A percentile compares a stretch with the other conserved stretches of the same genome.
Evolutionary conservation across 2,888 invertebrate genomes (phyloP).

Genomic region (Diarsia mendica): DNA sequence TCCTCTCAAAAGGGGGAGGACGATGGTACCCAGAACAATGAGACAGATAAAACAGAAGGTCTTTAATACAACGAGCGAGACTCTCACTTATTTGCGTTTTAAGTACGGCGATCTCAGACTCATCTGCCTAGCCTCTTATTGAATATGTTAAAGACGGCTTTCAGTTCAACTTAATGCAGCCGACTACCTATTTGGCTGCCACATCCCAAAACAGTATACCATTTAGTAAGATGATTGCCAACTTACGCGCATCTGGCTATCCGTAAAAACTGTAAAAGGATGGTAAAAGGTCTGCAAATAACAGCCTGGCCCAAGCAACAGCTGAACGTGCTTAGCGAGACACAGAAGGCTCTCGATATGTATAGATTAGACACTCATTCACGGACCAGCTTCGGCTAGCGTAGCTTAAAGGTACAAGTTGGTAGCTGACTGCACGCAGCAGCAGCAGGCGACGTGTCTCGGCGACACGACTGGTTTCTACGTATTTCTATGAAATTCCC

Average conservation of each 20-base stretch:
- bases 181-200: neutral
- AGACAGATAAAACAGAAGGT: constrained; percentile 1
- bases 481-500: too few species aligned
- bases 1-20: constrained; percentile 57
- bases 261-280: neutral
- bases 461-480: too few species aligned
- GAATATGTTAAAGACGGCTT: neutral
- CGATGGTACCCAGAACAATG: constrained; percentile 2
- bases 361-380: too few species aligned
- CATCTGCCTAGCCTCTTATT: neutral
- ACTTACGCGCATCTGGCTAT: neutral
- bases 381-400: too few species aligned
- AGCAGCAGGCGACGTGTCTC: too few species aligned
- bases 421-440: too few species aligned
- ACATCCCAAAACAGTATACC: neutral
- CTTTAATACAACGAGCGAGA: neutral
- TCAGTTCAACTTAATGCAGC: neutral
- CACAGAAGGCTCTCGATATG: too few species aligned
- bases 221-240: neutral
- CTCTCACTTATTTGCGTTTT: neutral
- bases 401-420: too few species aligned
- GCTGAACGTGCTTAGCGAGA: too few species aligned
- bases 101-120: neutral
- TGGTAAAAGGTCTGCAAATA: too few species aligned
- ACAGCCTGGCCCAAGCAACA: too few species aligned